Evolutionary conservation across 2,113 vertebrate genomes (phyloP), one percentile per base, ranked within the genome.

Genomic region (Plestiodon gilberti): DNA sequence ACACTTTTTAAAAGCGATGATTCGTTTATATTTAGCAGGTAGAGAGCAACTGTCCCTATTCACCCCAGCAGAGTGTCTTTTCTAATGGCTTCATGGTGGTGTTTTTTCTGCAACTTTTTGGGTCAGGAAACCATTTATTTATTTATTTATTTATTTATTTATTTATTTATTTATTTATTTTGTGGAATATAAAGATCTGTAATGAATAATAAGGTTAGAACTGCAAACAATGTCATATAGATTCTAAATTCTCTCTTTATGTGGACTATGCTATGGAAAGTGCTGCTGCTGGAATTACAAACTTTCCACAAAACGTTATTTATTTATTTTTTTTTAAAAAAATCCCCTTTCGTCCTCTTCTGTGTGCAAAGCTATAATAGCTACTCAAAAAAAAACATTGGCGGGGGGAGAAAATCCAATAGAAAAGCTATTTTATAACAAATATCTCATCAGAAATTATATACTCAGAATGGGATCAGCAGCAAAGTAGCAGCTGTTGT

Each of bases 401-500:
- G 64, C 25, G 78, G 95, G 91, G 90, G 92, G 94, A 89, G 92
- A 93, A 95, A 89, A 91, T 59, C 87, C 90, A 73, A 17, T 76
- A 71, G 88, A 64, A 93, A 87, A 90, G 70, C 38, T 82, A 82
- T 93, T 88, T 95, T 89, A 93, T 81, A 95, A 96, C 91, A 96
- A 96, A 95, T 95, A 95, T 93, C 92, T 95, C 93, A 95, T 94
- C 78, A 95, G 95, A 96, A 96, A 96, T 89, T 90, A 91, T 90
- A 93, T 91, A 94, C 78, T 78, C 92, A 92, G 90, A 96, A 96
- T 93, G 90, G 90, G 89, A 93, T 94, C 76, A 75, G 92, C 71
- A 92, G 93, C 90, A 95, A 96, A 96, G 89, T 93, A 96, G 86
- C 96, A 97, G 94, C 94, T 96, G 94, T 92, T 96, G 83, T 86